Conservation (phyloP, 2,113 vertebrate species). For the Indicator maculatus region DNA sequence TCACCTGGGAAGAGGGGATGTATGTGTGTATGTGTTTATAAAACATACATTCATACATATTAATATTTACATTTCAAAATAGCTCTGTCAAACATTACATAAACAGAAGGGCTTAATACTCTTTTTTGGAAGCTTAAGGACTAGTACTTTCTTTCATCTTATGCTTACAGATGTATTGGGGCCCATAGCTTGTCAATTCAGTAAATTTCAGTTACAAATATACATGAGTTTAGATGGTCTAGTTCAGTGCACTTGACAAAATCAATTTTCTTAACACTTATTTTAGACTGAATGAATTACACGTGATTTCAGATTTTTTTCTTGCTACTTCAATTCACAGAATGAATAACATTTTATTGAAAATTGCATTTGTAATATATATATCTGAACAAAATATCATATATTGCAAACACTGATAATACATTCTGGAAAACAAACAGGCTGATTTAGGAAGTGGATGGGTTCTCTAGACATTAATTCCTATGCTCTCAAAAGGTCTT, state of each 20-base stretch:
- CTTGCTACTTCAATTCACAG: background rate
- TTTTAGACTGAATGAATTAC: background rate
- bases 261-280: background rate
- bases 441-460: background rate
- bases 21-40: background rate
- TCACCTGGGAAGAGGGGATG: background rate
- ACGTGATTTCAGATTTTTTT: background rate
- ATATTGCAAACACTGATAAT: background rate
- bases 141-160: background rate
- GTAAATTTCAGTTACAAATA: background rate
- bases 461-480: background rate
- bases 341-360: background rate
- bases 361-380: background rate
- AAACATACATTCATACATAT: background rate
- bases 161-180: background rate
- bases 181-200: background rate
- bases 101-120: rapidly evolving
- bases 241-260: background rate
- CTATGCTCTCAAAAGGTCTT: background rate
- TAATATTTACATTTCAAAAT: background rate
- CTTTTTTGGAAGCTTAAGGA: background rate
- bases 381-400: background rate
- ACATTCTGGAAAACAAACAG: background rate
- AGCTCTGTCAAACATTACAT: background rate
- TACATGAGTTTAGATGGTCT: background rate